Conservation (phyloP, 2,888 invertebrate species). For the Acrocera orbiculus region DNA sequence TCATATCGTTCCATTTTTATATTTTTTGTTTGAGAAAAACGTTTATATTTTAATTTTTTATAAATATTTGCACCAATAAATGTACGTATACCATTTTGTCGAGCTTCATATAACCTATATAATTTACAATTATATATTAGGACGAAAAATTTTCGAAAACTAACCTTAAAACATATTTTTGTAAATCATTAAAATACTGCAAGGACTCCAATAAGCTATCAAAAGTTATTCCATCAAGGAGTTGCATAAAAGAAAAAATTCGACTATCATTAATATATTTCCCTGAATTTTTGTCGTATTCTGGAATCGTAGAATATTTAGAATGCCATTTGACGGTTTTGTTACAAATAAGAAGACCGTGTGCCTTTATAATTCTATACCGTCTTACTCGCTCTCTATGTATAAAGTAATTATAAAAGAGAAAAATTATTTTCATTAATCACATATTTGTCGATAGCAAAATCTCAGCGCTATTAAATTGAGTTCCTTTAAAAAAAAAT, state of each 20-base stretch:
- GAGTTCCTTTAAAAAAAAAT: not conserved
- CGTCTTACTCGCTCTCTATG: slow-evolving; percentile 50
- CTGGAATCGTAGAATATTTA: slow-evolving; percentile 47
- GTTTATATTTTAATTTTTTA: slow-evolving; percentile 41
- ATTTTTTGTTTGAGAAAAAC: slow-evolving; percentile 19
- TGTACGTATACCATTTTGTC: slow-evolving; percentile 51
- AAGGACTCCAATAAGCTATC: slow-evolving; percentile 62
- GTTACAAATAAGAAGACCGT: slow-evolving; percentile 61
- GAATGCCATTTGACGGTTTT: slow-evolving; percentile 51
- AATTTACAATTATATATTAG: slow-evolving; percentile 1
- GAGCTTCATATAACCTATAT: slow-evolving; percentile 43
- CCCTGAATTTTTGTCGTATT: slow-evolving; percentile 31
- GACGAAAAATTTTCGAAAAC: slow-evolving; percentile 6
- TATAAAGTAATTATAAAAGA: no score
- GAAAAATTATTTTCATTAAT: no score
- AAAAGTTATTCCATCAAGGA: slow-evolving; percentile 52
- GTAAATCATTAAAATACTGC: slow-evolving; percentile 49
- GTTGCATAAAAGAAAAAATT: slow-evolving; percentile 56
- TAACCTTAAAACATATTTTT: slow-evolving; percentile 38
- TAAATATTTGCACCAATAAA: slow-evolving; percentile 46
- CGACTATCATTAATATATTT: slow-evolving; percentile 25
- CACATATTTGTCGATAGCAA: no score
- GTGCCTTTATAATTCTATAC: slow-evolving; percentile 52
- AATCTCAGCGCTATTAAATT: no score
- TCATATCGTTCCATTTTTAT: slow-evolving; percentile 13